Evolutionary conservation across 2,888 invertebrate genomes (phyloP), one percentile per base, ranked within the genome.

Genomic region (Didymodactylos carnosus): DNA sequence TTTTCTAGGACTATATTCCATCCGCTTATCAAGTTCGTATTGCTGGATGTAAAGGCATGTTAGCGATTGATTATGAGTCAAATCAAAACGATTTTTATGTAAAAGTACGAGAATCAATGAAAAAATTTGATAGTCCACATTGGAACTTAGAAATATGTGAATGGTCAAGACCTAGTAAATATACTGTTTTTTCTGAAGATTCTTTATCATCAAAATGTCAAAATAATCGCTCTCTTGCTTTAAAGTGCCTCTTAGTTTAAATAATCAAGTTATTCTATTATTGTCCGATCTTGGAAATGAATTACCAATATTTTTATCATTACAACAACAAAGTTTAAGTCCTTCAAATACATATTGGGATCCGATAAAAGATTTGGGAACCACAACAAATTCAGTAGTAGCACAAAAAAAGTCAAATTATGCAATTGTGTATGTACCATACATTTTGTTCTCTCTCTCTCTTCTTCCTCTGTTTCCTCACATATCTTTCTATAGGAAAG

Each of bases 41-140:
- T 25, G 71, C 53, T 72, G 74, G 74, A n/a, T 71, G 62, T 35
- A 74, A 74, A 35, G 74, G 74, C 39, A 46, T 74, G 25, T 53
- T 74, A 10, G 74, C 72, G 14, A 40, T 74, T 35, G 71, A 74
- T 53, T 71, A 71, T n/a, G 35, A 62, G 11, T 62, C 62, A 8
- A 72, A 71, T 29, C 19, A 46, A 25, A 71, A 53, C 10, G 46
- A 69, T 11, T 41, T 51, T 69, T 46, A 74, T 23, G 27, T 74
- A 4, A 25, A 51, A 41, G 70, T 74, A 39, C 49, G 71, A 5
- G 13, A 39, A 4, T 69, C 70, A n/a, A 74, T 74, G 74, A 62
- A 29, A 27, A 74, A 74, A 51, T 74, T 74, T 69, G 23, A 27
- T 2, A 69, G 71, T 69, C 39, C 16, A 13, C 27, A 69, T 43